A percentile compares a stretch with the other conserved stretches of the same genome.
Conservation (phyloP, 2,888 invertebrate species). For the Gari tellinella region DNA sequence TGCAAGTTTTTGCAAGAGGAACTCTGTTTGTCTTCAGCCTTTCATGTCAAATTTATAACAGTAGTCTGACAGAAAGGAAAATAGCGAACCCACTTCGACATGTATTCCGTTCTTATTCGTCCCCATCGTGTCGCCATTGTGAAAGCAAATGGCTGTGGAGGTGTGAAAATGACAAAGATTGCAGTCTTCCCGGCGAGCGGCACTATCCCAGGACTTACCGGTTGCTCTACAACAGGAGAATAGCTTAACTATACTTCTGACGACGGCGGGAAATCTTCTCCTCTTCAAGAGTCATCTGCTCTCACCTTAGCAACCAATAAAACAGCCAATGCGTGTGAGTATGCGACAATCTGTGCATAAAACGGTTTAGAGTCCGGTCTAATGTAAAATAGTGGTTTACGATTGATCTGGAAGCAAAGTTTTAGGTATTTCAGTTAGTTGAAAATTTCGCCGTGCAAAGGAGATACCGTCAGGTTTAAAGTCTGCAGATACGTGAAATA, state of each 20-base stretch:
- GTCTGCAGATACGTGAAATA: no score
- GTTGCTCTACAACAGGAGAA: conserved; percentile 30
- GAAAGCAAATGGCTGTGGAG: conserved; percentile 30
- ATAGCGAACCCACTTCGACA: neutral
- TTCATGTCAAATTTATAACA: conserved; percentile 22
- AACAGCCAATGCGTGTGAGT: no score
- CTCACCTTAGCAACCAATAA: no score
- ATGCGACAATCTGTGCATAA: neutral
- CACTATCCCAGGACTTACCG: conserved; percentile 31
- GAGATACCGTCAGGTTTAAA: no score
- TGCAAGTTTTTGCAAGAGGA: conserved; percentile 23
- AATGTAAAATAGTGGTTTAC: no score
- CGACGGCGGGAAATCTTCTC: no score
- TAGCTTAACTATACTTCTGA: conserved; percentile 25
- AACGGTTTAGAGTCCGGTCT: no score
- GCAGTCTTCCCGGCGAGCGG: conserved; percentile 39
- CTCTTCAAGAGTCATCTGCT: no score
- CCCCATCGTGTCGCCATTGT: conserved; percentile 32
- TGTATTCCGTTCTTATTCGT: neutral
- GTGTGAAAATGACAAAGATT: conserved; percentile 47
- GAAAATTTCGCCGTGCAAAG: no score
- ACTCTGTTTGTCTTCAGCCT: conserved; percentile 17
- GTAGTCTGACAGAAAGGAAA: conserved; percentile 12
- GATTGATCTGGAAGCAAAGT: no score
- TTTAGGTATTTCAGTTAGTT: no score